Evolutionary conservation across 2,888 invertebrate species (phyloP), one percentile per base, ranked within the genome.

Genomic region (Timandra comae): DNA sequence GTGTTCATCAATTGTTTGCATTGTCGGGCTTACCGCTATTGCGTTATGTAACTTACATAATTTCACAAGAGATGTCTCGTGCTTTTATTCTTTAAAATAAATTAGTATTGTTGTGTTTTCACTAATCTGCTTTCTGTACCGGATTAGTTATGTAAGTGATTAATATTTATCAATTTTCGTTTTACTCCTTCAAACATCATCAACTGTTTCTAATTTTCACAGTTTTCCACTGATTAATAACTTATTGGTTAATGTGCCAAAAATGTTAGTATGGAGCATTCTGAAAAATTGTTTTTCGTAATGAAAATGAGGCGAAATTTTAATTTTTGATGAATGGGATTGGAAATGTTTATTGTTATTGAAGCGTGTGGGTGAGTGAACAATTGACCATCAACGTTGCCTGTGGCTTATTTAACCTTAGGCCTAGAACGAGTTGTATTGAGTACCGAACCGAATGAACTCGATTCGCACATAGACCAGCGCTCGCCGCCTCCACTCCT

Each of bases 131-230:
- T 40, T 46, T 48, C 49, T 49, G 43, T 36, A 38, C 38, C 31
- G 36, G 37, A 51, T 47, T 58, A 57, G 62, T 73, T 68, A 62
- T 52, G 52, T 72, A 72, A 73, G 46, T 46, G 61, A 69, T 73
- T 75, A n/a, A n/a, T n/a, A n/a, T n/a, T n/a, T n/a, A n/a, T n/a
- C n/a, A n/a, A n/a, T n/a, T n/a, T n/a, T n/a, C n/a, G n/a, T n/a
- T n/a, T n/a, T n/a, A n/a, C n/a, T n/a, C n/a, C n/a, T n/a, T n/a
- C n/a, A n/a, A n/a, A n/a, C n/a, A n/a, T n/a, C n/a, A n/a, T n/a
- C n/a, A n/a, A n/a, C n/a, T n/a, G n/a, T n/a, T n/a, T n/a, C n/a
- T n/a, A n/a, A n/a, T n/a, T n/a, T n/a, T n/a, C n/a, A n/a, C n/a
- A n/a, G n/a, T n/a, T n/a, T n/a, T n/a, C n/a, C n/a, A n/a, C n/a